These are phyloP conservation scores for Ibycter americanus DNA, from an alignment of 2,797 vertebrate species.

Conservation along the genomic window DNA sequence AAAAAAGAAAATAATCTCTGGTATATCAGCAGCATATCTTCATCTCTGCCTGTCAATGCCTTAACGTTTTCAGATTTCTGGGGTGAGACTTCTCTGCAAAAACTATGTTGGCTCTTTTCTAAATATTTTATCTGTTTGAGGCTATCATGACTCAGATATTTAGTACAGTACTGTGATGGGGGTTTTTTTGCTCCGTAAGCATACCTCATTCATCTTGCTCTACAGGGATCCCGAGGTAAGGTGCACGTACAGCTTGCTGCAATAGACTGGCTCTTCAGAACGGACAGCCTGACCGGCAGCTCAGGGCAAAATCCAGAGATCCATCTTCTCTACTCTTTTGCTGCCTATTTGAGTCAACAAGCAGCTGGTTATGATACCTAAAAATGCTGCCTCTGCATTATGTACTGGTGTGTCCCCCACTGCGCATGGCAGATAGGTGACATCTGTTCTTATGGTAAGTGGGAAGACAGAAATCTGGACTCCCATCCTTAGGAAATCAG, in stretches of 20 bases:
- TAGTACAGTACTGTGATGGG: not conserved
- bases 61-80: not conserved
- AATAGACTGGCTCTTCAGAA: not conserved
- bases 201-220: not conserved
- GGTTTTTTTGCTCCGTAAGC: not conserved
- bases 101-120: not conserved
- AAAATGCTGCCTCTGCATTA: not conserved
- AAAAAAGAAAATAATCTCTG: not conserved
- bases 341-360: not conserved
- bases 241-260: not conserved
- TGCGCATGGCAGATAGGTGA: fast-evolving
- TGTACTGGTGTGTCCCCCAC: not conserved
- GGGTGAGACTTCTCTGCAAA: not conserved
- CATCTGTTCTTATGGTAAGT: not conserved
- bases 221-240: not conserved
- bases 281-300: not conserved
- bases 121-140: not conserved
- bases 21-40: not conserved
- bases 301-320: not conserved
- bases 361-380: not conserved
- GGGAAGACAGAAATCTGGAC: not conserved
- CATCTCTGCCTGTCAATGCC: not conserved
- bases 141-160: not conserved
- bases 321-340: not conserved
- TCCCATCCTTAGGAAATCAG: not conserved